These are phyloP conservation scores for Hemaris fuciformis DNA, from an alignment of 2,888 invertebrate genomes.

Conservation along the genomic window DNA sequence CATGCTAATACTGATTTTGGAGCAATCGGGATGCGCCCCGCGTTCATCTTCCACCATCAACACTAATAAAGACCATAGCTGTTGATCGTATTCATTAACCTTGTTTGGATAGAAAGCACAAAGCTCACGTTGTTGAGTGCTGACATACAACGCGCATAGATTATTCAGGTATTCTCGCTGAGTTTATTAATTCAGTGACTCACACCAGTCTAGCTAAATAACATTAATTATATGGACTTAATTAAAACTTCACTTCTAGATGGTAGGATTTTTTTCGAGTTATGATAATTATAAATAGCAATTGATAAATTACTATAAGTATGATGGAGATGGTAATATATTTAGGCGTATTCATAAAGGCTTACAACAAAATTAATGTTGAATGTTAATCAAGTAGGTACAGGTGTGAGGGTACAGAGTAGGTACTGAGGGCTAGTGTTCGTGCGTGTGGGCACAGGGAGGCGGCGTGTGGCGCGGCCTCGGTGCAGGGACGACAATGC, in stretches of 20 bases:
- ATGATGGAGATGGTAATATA: background rate
- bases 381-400: slow-evolving; percentile 31
- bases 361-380: background rate
- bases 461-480: slow-evolving; percentile 31
- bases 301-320: background rate
- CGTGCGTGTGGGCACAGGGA: slow-evolving; percentile 33
- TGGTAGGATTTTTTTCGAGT: background rate
- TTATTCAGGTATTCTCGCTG: background rate
- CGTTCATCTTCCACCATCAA: slow-evolving; percentile 10
- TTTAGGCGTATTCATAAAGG: background rate
- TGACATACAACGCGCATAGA: too few relatives aligned
- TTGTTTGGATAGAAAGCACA: background rate
- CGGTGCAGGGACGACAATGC: slow-evolving; percentile 46
- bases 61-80: background rate
- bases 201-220: background rate
- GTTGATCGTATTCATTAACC: slow-evolving; percentile 14
- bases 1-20: slow-evolving; percentile 73
- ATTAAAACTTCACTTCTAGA: background rate
- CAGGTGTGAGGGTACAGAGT: slow-evolving; percentile 13
- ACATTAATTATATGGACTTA: background rate
- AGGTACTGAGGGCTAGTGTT: slow-evolving; percentile 13
- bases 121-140: background rate
- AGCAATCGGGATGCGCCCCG: slow-evolving; percentile 40
- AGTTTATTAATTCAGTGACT: background rate
- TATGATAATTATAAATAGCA: background rate